Evolutionary conservation across 2,113 vertebrate species (phyloP).

Genomic region (Pseudorasbora parva): DNA sequence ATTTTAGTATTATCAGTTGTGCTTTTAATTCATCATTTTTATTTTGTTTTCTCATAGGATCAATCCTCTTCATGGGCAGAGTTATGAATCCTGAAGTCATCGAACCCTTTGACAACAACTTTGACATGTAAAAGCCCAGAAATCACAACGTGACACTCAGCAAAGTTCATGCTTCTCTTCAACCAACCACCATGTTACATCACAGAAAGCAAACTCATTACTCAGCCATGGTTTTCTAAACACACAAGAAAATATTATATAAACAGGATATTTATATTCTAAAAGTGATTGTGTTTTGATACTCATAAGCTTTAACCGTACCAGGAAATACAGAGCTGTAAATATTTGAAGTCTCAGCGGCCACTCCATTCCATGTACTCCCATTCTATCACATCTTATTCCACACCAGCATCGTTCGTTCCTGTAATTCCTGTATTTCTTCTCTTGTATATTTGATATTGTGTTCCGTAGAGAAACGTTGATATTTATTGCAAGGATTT

Average conservation of each 20-base stretch:
- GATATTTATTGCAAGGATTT: constrained; percentile 74
- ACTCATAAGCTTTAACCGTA: constrained; percentile 73
- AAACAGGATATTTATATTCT: constrained; percentile 53
- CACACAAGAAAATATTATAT: constrained; percentile 65
- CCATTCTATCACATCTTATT: constrained; percentile 55
- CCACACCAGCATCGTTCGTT: constrained; percentile 38
- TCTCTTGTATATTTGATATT: constrained; percentile 71
- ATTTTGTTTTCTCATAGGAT: constrained; percentile 72
- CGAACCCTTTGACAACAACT: constrained; percentile 85
- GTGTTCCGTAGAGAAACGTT: constrained; percentile 66
- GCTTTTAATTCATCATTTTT: constrained; percentile 4
- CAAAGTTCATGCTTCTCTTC: neutral
- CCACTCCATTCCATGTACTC: constrained; percentile 36
- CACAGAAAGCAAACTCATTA: constrained; percentile 32
- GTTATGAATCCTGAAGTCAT: constrained; percentile 96
- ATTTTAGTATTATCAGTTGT: neutral
- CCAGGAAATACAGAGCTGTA: constrained; percentile 63
- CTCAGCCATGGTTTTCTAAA: constrained; percentile 46
- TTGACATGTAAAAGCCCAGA: constrained; percentile 82
- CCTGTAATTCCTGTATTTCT: constrained; percentile 22
- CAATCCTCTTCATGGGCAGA: constrained; percentile 93
- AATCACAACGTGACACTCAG: neutral
- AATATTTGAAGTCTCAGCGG: constrained; percentile 67
- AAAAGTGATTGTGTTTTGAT: constrained; percentile 76
- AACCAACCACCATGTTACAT: neutral